A percentile compares a stretch with the other conserved stretches of the same genome.
Evolutionary conservation across 2,113 vertebrate genomes (phyloP).

Genomic region (Myotis lucifugus): DNA sequence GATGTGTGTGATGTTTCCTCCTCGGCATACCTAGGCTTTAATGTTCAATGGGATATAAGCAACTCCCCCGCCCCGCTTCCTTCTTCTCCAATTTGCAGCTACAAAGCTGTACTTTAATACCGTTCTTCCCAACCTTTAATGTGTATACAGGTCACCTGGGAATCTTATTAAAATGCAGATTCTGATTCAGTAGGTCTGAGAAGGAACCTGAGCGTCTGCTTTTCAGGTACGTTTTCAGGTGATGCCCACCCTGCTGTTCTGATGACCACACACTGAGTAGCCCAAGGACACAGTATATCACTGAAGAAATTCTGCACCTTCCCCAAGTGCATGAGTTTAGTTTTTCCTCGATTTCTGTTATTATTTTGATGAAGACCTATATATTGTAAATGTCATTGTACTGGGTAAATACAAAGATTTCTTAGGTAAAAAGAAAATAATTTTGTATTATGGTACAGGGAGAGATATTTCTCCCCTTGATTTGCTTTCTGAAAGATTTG

Average conservation of each 20-base stretch:
- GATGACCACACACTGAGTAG: neutral
- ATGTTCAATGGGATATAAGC: neutral
- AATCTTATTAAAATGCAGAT: neutral
- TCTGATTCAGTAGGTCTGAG: neutral
- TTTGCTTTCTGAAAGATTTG: constrained; percentile 65
- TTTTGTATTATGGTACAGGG: constrained; percentile 35
- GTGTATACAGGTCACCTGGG: neutral
- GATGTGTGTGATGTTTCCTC: neutral
- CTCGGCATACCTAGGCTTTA: neutral
- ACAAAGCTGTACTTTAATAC: neutral
- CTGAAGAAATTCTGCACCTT: neutral
- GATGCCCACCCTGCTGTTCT: neutral
- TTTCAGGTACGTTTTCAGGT: constrained; percentile 22
- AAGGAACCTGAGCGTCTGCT: neutral
- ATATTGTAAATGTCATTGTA: constrained; percentile 44
- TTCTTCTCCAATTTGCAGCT: neutral
- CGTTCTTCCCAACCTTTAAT: neutral
- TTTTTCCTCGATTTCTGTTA: constrained; percentile 59
- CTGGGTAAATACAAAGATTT: constrained; percentile 35
- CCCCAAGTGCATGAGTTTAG: constrained; percentile 18
- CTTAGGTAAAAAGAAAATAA: neutral
- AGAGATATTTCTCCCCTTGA: constrained; percentile 36
- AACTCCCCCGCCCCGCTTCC: neutral
- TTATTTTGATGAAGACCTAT: constrained; percentile 65
- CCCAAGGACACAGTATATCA: neutral